Conservation (phyloP, 2,888 invertebrate species). For the Schizotus pectinicornis region DNA sequence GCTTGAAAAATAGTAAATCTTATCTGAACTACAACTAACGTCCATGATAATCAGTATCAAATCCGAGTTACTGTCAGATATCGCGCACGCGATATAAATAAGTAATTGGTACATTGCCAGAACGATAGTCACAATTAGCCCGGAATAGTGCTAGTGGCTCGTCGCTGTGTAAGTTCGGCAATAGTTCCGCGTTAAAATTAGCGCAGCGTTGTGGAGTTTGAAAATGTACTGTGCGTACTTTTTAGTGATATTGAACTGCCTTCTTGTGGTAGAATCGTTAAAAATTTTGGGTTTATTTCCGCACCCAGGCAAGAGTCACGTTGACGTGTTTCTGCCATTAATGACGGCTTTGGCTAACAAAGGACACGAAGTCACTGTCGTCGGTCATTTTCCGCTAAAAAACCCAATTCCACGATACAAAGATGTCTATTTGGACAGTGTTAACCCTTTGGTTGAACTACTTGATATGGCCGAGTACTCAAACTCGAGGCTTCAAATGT, state of each 20-base stretch:
- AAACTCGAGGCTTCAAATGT: background rate
- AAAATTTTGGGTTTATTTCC: slow-evolving; percentile 71
- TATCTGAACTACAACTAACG: too few species aligned
- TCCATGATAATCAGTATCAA: too few species aligned
- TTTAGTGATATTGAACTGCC: slow-evolving; percentile 44
- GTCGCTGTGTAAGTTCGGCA: too few species aligned
- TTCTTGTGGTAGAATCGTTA: slow-evolving; percentile 43
- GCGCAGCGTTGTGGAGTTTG: background rate
- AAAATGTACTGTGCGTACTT: too few species aligned
- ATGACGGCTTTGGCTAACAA: slow-evolving; percentile 65
- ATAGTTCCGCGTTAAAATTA: background rate
- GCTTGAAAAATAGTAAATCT: too few species aligned
- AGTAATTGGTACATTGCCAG: too few species aligned
- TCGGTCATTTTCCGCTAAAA: slow-evolving; percentile 67
- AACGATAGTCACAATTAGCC: too few species aligned
- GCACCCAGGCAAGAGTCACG: slow-evolving; percentile 74
- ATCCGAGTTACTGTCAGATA: slow-evolving; percentile 11
- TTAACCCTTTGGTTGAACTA: background rate
- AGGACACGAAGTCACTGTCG: slow-evolving; percentile 71
- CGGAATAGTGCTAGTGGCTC: too few species aligned
- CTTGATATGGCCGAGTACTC: background rate
- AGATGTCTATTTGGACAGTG: slow-evolving; percentile 50
- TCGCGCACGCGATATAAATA: too few species aligned
- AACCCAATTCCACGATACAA: slow-evolving; percentile 62
- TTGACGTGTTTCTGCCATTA: slow-evolving; percentile 67